These are phyloP conservation scores for Gordius sp. DNA, from an alignment of 2,888 invertebrate genomes.

Conservation along the genomic window DNA sequence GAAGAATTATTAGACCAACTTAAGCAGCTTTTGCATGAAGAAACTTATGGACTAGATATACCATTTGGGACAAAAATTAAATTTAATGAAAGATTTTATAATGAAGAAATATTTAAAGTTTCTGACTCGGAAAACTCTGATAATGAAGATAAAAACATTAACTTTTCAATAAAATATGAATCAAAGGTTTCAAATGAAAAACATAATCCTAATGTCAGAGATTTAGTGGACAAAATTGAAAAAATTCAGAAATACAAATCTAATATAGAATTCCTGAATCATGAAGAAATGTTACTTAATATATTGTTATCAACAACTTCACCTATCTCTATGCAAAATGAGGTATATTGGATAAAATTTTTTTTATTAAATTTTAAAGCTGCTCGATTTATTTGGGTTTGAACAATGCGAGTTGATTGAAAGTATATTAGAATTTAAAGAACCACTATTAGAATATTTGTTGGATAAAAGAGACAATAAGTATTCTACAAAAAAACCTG, in stretches of 20 bases:
- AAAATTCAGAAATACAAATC: neutral
- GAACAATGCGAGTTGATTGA: neutral
- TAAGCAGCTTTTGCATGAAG: too few relatives aligned
- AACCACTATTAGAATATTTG: neutral
- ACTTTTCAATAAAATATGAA: neutral
- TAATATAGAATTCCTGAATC: neutral
- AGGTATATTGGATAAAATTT: neutral
- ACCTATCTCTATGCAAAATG: neutral
- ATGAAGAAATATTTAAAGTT: too few relatives aligned
- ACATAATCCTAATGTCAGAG: neutral
- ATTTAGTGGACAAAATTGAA: neutral
- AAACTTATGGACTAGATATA: too few relatives aligned
- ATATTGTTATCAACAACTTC: neutral
- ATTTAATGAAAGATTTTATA: too few relatives aligned
- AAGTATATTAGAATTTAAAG: neutral
- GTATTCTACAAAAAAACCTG: neutral
- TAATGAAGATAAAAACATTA: neutral
- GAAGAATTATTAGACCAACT: too few relatives aligned
- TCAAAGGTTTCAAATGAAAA: too few relatives aligned
- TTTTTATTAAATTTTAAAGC: neutral
- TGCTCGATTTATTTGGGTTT: neutral
- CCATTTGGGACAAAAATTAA: too few relatives aligned
- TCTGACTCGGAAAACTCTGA: too few relatives aligned
- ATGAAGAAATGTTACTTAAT: neutral
- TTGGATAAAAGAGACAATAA: neutral